Base-by-base conservation (phyloP, 1,140 invertebrate species). In the Trypoxylus dichotomus region DNA sequence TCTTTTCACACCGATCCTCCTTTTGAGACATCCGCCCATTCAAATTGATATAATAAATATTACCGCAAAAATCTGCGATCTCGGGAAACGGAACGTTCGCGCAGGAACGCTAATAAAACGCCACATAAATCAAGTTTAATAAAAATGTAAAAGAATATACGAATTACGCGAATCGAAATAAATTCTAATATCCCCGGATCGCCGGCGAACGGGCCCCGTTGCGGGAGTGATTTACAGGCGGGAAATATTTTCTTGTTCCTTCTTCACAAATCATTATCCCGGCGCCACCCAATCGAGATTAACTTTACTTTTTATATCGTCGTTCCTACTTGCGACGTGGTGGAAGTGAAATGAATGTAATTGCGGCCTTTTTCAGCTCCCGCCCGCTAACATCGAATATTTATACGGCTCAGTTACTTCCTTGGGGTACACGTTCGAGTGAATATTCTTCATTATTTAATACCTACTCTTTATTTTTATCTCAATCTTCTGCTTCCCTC, bases 111-210 rank as follows among this genome's bases (percentile, higher is more conserved):
- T 74, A 74, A 74, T 74, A 74, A 74, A 74, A 74, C 72, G 72
- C 72, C 72, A 74, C 72, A 74, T 74, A 74, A 74, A 74, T 74
- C 72, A 74, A 43, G 32, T 43, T 37, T 74, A 74, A 74, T 74
- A 74, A 74, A 74, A 74, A 74, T 74, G 72, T 74, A 74, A 74
- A 74, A 74, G 72, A 74, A 74, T 74, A 74, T 74, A 74, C 72
- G 72, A 74, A 74, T 74, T 74, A 74, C 72, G 72, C 72, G 32
- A 74, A 41, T 74, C 72, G 72, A 42, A 74, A 74, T 74, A 74
- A 74, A 74, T 74, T 74, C 72, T 74, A 74, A 74, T 74, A 37
- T 74, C 72, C 60, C 27, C 21, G 60, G 60, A 68, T 68, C 60
- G 60, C 47, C 15, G 47, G 47, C 15, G 15, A 54, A 15, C 47